A percentile compares a stretch with the other conserved stretches of the same genome.
Conservation (phyloP, 2,888 invertebrate genomes). For the Drosophila suboccidentalis region DNA sequence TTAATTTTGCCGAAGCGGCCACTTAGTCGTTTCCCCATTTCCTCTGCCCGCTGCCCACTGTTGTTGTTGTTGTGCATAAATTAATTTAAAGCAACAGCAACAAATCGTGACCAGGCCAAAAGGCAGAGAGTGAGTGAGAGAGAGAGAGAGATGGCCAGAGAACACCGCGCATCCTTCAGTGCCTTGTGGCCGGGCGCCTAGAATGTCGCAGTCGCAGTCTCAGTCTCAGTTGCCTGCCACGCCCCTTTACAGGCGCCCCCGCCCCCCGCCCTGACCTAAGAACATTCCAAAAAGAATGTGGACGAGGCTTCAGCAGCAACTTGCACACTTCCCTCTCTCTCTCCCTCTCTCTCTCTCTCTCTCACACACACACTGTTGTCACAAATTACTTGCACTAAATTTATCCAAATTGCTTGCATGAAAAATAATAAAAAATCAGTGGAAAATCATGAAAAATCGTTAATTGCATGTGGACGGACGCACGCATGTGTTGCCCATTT, state of each 20-base stretch:
- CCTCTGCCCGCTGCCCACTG: neutral
- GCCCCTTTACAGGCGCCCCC: neutral
- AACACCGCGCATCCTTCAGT: constrained; percentile 69
- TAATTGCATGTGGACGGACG: constrained; percentile 65
- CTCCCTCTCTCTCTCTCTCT: neutral
- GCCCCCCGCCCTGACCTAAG: constrained; percentile 62
- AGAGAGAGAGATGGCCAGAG: constrained; percentile 36
- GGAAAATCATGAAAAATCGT: constrained; percentile 75
- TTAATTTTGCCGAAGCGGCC: constrained; percentile 76
- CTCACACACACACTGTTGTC: constrained; percentile 54
- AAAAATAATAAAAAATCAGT: constrained; percentile 10
- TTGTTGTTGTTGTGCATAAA: constrained; percentile 61
- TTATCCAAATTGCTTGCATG: constrained; percentile 72
- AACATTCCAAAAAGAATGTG: constrained; percentile 80
- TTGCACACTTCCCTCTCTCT: neutral
- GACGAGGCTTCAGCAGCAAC: constrained; percentile 61
- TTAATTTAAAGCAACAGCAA: constrained; percentile 69
- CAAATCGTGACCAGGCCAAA: constrained; percentile 27
- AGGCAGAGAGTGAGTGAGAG: no score
- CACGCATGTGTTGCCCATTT: constrained; percentile 46
- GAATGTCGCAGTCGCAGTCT: constrained; percentile 66
- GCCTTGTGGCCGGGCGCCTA: constrained; percentile 59
- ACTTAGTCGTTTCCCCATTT: constrained; percentile 60
- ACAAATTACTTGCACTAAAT: constrained; percentile 79
- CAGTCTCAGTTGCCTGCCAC: constrained; percentile 17